Conservation (phyloP, 2,113 vertebrate genomes). For the Microtus ochrogaster region DNA sequence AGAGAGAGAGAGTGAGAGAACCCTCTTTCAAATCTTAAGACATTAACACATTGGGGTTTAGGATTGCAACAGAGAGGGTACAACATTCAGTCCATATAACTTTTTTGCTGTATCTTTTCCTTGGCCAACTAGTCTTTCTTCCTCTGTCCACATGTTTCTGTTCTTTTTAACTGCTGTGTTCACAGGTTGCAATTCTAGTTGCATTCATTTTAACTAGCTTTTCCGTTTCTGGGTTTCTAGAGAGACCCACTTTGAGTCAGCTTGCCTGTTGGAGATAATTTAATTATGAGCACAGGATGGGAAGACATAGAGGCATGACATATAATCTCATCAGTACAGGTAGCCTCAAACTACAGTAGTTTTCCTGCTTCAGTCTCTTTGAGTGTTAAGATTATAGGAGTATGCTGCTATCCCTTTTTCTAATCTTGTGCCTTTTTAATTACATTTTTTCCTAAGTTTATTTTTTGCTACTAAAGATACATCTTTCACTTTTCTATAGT, state of each 20-base stretch:
- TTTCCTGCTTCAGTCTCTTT: not conserved
- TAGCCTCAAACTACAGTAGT: not conserved
- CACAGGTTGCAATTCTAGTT: not conserved
- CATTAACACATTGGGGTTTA: not conserved
- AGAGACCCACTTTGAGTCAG: slow-evolving; percentile 32
- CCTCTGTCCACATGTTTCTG: not conserved
- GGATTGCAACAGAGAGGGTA: not conserved
- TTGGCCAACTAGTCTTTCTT: not conserved
- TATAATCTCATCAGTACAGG: not conserved
- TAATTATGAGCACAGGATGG: not conserved
- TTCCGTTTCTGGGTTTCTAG: slow-evolving; percentile 1
- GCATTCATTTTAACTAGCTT: slow-evolving; percentile 1
- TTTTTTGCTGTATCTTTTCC: slow-evolving; percentile 1
- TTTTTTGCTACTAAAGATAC: not conserved
- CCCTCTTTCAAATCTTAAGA: not conserved
- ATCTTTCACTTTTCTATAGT: slow-evolving; percentile 39
- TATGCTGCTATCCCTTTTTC: not conserved
- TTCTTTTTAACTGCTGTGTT: not conserved
- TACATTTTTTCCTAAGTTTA: slow-evolving; percentile 17
- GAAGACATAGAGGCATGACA: not conserved
- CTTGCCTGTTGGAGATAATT: slow-evolving; percentile 29
- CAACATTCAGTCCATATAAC: not conserved
- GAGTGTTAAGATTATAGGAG: not conserved
- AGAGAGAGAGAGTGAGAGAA: too few relatives aligned
- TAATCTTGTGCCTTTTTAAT: not conserved